Evolutionary conservation across 2,113 vertebrate genomes (phyloP).

Genomic region (Chionis minor): DNA sequence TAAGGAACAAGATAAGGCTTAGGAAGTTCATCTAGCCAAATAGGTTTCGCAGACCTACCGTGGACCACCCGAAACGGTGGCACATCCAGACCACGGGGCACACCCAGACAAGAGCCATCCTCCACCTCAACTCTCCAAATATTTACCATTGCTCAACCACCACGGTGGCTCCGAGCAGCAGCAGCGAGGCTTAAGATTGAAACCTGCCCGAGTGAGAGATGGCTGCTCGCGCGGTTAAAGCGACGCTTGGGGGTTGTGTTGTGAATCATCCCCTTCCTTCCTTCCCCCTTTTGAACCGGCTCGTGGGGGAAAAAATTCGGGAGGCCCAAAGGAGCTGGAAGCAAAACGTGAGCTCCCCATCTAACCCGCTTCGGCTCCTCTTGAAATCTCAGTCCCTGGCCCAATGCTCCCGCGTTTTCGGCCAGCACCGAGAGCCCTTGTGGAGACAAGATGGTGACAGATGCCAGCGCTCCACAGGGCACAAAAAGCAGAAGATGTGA

Average conservation of each 20-base stretch:
- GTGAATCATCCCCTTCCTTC: background rate
- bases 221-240: background rate
- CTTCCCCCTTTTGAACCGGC: background rate
- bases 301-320: background rate
- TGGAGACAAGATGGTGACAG: background rate
- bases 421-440: background rate
- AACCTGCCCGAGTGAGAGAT: rapidly evolving
- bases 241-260: background rate
- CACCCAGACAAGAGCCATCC: background rate
- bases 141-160: background rate
- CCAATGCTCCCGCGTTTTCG: background rate
- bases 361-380: background rate
- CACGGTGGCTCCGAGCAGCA: background rate
- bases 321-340: background rate
- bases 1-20: constrained; percentile 3
- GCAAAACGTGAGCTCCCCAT: background rate
- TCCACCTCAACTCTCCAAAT: background rate
- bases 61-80: background rate
- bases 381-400: background rate
- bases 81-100: background rate
- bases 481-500: background rate
- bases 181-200: background rate
- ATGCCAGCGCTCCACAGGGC: rapidly evolving
- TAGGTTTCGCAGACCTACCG: background rate
- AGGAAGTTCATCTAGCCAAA: constrained; percentile 17